These are phyloP conservation scores for Drosophila glabriapex DNA, from an alignment of 2,888 invertebrate genomes.

Conservation along the genomic window DNA sequence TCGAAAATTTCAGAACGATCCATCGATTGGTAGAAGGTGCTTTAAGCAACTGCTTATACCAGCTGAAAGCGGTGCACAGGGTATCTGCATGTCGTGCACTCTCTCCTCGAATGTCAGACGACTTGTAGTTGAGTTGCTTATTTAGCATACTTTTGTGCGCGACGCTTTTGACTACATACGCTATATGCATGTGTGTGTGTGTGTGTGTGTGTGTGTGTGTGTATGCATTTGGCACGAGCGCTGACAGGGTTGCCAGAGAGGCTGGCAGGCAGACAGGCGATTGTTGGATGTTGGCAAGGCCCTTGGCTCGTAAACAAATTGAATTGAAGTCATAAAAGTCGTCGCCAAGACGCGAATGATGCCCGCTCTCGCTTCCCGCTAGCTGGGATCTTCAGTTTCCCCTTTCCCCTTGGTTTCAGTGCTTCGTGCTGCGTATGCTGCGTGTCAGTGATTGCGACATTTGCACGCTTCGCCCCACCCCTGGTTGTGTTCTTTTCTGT, in stretches of 20 bases:
- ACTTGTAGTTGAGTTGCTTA: slow-evolving; percentile 67
- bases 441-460: slow-evolving; percentile 78
- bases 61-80: background rate
- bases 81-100: slow-evolving; percentile 2
- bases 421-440: slow-evolving; percentile 60
- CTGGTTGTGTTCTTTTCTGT: background rate
- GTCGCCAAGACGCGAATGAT: slow-evolving; percentile 67
- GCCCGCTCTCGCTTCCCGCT: slow-evolving; percentile 28
- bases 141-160: slow-evolving; percentile 71
- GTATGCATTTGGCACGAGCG: slow-evolving; percentile 19
- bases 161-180: slow-evolving; percentile 25
- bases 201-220: background rate
- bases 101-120: too few species aligned
- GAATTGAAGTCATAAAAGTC: slow-evolving; percentile 81
- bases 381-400: background rate
- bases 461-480: slow-evolving; percentile 41
- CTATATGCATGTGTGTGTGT: slow-evolving; percentile 26
- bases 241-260: slow-evolving; percentile 17
- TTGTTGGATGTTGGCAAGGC: slow-evolving; percentile 22
- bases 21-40: background rate
- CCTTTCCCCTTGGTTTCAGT: background rate
- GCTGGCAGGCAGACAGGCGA: background rate
- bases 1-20: background rate
- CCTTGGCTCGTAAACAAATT: slow-evolving; percentile 79
- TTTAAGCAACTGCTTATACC: background rate